phyloP scores from a whole-genome alignment of 2,888 invertebrate species.

The Drosophila rellima region DNA sequence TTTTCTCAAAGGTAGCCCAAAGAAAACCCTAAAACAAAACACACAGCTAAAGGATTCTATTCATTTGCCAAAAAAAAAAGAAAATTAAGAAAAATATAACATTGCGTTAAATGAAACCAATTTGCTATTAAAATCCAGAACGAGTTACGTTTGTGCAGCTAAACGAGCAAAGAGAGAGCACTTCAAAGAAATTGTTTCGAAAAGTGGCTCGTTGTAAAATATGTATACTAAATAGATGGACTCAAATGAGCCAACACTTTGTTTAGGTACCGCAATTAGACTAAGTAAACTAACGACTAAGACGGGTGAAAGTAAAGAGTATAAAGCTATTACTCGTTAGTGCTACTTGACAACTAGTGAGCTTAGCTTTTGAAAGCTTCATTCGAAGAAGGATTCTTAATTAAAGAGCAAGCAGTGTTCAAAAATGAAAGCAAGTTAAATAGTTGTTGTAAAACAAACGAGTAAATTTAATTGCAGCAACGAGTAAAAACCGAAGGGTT shows the following conservation, averaged over 20 bases:
- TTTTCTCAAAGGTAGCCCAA: constrained; percentile 43
- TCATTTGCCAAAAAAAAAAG: constrained; percentile 26
- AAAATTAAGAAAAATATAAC: not conserved
- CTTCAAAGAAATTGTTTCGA: constrained; percentile 3
- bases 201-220: constrained; percentile 13
- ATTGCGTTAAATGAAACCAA: constrained; percentile 34
- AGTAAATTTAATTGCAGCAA: constrained; percentile 2
- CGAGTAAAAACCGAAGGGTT: not conserved
- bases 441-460: not conserved
- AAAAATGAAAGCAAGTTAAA: not conserved
- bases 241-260: constrained; percentile 13
- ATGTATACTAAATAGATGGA: not conserved
- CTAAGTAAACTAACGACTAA: constrained; percentile 4
- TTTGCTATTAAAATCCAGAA: constrained; percentile 30
- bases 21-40: constrained; percentile 6
- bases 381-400: not conserved
- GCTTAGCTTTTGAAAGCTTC: not conserved
- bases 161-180: constrained; percentile 17
- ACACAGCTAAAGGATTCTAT: constrained; percentile 23
- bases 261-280: constrained; percentile 8
- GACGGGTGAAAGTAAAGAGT: not conserved
- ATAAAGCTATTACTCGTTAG: constrained; percentile 2
- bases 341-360: not conserved
- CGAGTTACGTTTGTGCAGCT: constrained; percentile 16
- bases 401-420: not conserved